phyloP scores from a whole-genome alignment of 2,888 invertebrate genomes.

The Brachycybe producta region DNA sequence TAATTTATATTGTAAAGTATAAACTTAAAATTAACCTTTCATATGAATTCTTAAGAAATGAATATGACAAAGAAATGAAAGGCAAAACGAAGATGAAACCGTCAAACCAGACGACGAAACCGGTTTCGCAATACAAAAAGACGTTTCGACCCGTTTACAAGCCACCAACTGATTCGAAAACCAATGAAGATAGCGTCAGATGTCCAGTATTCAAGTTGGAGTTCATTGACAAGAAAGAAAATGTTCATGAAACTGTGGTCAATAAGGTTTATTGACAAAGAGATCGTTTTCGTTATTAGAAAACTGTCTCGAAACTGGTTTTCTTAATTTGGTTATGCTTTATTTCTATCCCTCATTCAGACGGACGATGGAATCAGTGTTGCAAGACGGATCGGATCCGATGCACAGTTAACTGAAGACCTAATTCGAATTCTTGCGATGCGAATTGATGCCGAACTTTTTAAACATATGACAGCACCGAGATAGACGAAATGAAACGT shows the following conservation, averaged over 20 bases:
- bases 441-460: too few species aligned
- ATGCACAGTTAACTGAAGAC: too few species aligned
- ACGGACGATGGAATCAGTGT: too few species aligned
- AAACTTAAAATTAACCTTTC: background rate
- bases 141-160: background rate
- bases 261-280: background rate
- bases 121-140: background rate
- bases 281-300: background rate
- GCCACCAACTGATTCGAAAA: background rate
- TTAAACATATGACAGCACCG: too few species aligned
- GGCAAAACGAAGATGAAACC: background rate
- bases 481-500: too few species aligned
- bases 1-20: too few species aligned
- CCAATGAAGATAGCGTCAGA: background rate
- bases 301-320: too few species aligned
- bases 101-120: background rate
- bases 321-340: too few species aligned
- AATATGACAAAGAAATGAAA: slow-evolving; percentile 14
- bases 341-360: too few species aligned
- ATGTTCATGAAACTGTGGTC: slow-evolving; percentile 4
- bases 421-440: too few species aligned
- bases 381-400: too few species aligned
- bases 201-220: slow-evolving; percentile 5
- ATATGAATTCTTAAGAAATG: background rate
- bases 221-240: slow-evolving; percentile 7